Evolutionary conservation across 2,888 invertebrate genomes (phyloP).

Genomic region (Andrena haemorrhoa): DNA sequence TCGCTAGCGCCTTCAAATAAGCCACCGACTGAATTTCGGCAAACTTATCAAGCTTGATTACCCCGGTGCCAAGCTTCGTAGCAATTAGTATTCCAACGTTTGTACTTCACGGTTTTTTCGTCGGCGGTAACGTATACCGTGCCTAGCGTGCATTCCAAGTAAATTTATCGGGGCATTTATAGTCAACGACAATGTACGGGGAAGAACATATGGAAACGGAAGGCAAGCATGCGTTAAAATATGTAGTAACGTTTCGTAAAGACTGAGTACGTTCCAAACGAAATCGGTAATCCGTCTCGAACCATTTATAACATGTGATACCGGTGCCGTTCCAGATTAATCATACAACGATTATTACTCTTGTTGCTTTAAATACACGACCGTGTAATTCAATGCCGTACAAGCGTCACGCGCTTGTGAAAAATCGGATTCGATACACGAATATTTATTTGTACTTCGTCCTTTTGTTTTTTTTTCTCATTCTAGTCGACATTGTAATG

Average conservation of each 20-base stretch:
- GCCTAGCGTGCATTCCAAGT: background rate
- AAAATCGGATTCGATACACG: background rate
- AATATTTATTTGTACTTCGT: conserved; percentile 9
- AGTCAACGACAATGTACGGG: background rate
- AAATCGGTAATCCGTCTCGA: conserved; percentile 2
- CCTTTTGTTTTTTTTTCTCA: conserved; percentile 6
- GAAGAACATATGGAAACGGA: background rate
- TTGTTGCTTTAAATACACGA: background rate
- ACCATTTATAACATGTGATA: conserved; percentile 18
- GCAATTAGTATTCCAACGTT: conserved; percentile 16
- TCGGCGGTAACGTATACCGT: background rate
- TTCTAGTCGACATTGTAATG: conserved; percentile 31
- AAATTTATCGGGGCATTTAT: conserved; percentile 21
- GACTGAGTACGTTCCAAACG: conserved; percentile 26
- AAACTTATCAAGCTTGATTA: conserved; percentile 32
- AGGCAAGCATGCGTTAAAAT: background rate
- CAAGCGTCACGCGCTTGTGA: background rate
- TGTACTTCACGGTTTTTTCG: conserved; percentile 7
- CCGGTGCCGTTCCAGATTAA: conserved; percentile 22
- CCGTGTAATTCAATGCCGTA: background rate
- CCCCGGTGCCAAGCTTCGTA: conserved; percentile 25
- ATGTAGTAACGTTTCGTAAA: background rate
- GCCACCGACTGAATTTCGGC: background rate
- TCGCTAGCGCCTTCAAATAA: conserved; percentile 20
- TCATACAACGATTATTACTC: conserved; percentile 11